These are phyloP conservation scores for Onthophagus sagittarius DNA, from an alignment of 2,888 invertebrate species.

Conservation along the genomic window DNA sequence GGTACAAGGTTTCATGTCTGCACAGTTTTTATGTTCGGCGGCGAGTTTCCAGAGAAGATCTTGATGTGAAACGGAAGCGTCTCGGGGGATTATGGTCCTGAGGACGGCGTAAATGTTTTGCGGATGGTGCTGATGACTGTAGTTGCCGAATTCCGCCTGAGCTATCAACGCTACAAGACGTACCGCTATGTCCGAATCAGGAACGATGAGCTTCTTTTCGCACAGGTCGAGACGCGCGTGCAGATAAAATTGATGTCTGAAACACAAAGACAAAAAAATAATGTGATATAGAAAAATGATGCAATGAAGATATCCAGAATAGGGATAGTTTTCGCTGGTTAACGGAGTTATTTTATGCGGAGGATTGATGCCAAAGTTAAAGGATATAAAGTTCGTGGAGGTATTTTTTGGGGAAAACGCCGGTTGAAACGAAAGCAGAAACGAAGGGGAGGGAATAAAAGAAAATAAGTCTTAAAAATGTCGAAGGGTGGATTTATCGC, in stretches of 20 bases:
- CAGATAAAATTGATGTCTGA: slow-evolving; percentile 77
- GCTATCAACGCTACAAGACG: slow-evolving; percentile 74
- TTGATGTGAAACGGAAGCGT: slow-evolving; percentile 49
- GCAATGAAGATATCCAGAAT: background rate
- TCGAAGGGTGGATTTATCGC: background rate
- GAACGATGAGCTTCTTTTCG: slow-evolving; percentile 68
- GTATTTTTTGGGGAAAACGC: background rate
- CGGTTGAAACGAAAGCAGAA: background rate
- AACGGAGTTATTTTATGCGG: background rate
- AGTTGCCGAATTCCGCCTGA: slow-evolving; percentile 71
- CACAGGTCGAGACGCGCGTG: slow-evolving; percentile 75
- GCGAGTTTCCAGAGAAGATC: slow-evolving; percentile 63
- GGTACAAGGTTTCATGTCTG: slow-evolving; percentile 64
- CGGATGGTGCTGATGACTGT: slow-evolving; percentile 58
- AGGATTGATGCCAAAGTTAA: background rate
- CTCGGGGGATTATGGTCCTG: slow-evolving; percentile 58
- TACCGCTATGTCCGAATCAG: slow-evolving; percentile 65
- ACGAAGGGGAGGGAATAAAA: background rate
- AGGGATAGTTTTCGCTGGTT: too few species aligned
- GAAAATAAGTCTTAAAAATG: background rate
- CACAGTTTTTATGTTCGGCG: slow-evolving; percentile 56
- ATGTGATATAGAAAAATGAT: background rate
- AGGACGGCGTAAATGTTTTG: slow-evolving; percentile 61
- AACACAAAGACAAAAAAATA: slow-evolving; percentile 33
- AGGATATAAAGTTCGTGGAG: background rate